Evolutionary conservation across 2,888 invertebrate genomes (phyloP).

Genomic region (Anoncus sp.): DNA sequence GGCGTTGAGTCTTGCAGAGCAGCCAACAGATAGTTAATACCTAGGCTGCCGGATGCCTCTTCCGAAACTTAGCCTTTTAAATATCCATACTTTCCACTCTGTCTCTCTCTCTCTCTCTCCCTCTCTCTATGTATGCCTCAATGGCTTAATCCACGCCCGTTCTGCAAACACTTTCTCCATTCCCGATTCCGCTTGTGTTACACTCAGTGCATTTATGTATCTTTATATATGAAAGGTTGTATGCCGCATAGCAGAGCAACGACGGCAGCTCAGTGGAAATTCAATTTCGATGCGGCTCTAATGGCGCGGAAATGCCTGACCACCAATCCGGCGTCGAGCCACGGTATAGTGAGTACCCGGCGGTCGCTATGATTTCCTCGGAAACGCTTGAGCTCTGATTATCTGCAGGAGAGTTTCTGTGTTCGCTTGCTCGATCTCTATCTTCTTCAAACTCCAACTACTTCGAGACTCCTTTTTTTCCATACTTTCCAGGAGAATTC

Average conservation of each 20-base stretch:
- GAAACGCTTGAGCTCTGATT: slow-evolving; percentile 47
- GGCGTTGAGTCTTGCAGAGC: neutral
- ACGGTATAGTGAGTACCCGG: slow-evolving; percentile 4
- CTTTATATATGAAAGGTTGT: slow-evolving; percentile 28
- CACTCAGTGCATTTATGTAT: slow-evolving; percentile 1
- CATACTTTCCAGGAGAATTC: neutral
- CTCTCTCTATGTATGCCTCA: slow-evolving; percentile 69
- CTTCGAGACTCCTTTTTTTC: slow-evolving; percentile 14
- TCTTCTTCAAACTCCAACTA: slow-evolving; percentile 18
- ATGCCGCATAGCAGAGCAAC: slow-evolving; percentile 52
- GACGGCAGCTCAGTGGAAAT: slow-evolving; percentile 71
- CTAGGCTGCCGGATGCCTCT: slow-evolving; percentile 6
- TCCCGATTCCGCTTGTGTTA: slow-evolving; percentile 7
- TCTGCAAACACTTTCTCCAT: slow-evolving; percentile 42
- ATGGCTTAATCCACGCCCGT: slow-evolving; percentile 77
- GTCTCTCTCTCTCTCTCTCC: neutral
- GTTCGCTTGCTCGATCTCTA: slow-evolving; percentile 9
- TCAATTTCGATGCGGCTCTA: slow-evolving; percentile 76
- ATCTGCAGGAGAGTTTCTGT: slow-evolving; percentile 26
- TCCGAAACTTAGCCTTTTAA: slow-evolving; percentile 69
- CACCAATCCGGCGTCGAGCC: slow-evolving; percentile 59
- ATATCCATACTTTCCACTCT: slow-evolving; percentile 51
- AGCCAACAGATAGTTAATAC: slow-evolving; percentile 25
- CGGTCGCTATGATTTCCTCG: slow-evolving; percentile 43
- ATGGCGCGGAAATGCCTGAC: slow-evolving; percentile 74